phyloP scores from a whole-genome alignment of 2,797 vertebrate species.

The Tympanoctomys barrerae region DNA sequence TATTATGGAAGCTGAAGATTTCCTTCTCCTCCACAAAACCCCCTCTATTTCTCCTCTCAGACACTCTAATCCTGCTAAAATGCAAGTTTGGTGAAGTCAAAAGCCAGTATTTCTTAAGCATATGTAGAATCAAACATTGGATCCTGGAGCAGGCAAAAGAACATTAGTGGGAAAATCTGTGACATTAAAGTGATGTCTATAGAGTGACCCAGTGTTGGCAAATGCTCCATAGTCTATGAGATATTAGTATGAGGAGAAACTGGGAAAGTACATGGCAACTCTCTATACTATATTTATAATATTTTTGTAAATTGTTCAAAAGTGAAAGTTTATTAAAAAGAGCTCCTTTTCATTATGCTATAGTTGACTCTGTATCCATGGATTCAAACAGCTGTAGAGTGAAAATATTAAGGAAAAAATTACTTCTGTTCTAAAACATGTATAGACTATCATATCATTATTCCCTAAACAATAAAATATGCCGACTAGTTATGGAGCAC shows the following conservation, averaged over 20 bases:
- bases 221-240: not conserved
- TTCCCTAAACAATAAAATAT: not conserved
- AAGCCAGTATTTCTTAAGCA: not conserved
- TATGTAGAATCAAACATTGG: not conserved
- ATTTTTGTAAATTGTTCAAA: not conserved
- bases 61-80: not conserved
- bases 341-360: not conserved
- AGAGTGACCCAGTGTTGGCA: not conserved
- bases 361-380: not conserved
- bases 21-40: not conserved
- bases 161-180: not conserved
- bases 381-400: not conserved
- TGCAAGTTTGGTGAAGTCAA: not conserved
- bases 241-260: not conserved
- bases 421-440: not conserved
- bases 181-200: not conserved
- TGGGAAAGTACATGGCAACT: not conserved
- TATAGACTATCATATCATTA: not conserved
- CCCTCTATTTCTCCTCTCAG: not conserved
- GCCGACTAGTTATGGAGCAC: not conserved
- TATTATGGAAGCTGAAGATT: not conserved
- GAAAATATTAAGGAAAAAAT: not conserved
- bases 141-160: not conserved
- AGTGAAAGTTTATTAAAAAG: not conserved
- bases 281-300: not conserved